Conservation (phyloP, 2,797 vertebrate genomes). For the Bradypodion pumilum region DNA sequence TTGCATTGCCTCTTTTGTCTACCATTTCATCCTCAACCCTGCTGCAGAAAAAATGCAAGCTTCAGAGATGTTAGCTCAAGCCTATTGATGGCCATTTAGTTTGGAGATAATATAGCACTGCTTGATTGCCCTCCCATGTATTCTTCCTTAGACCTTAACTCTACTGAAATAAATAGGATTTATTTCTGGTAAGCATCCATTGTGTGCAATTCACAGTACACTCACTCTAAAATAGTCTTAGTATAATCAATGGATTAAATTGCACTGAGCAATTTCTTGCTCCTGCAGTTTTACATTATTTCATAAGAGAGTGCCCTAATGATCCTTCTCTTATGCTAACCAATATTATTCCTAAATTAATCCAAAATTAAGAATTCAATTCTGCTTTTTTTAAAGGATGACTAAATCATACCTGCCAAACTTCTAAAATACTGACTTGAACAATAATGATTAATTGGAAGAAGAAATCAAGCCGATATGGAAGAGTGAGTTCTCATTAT, state of each 20-base stretch:
- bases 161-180: neutral
- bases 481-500: conserved; percentile 9
- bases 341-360: conserved; percentile 20
- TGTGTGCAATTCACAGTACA: neutral
- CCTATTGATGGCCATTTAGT: neutral
- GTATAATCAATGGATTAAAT: conserved; percentile 11
- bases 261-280: neutral
- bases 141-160: neutral
- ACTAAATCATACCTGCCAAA: conserved; percentile 8
- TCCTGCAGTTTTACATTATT: conserved; percentile 18
- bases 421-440: conserved; percentile 23
- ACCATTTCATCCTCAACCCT: neutral
- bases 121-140: neutral
- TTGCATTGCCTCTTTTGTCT: neutral
- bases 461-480: conserved; percentile 42
- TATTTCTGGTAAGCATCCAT: neutral
- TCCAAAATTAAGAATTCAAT: conserved; percentile 30
- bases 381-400: neutral
- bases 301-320: conserved; percentile 5
- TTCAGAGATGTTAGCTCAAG: neutral
- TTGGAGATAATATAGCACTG: neutral
- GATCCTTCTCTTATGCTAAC: conserved; percentile 3
- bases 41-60: neutral
- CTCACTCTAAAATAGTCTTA: neutral
- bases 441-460: conserved; percentile 42